Conservation (phyloP, 1,140 invertebrate species). For the Drosophila simulans region DNA sequence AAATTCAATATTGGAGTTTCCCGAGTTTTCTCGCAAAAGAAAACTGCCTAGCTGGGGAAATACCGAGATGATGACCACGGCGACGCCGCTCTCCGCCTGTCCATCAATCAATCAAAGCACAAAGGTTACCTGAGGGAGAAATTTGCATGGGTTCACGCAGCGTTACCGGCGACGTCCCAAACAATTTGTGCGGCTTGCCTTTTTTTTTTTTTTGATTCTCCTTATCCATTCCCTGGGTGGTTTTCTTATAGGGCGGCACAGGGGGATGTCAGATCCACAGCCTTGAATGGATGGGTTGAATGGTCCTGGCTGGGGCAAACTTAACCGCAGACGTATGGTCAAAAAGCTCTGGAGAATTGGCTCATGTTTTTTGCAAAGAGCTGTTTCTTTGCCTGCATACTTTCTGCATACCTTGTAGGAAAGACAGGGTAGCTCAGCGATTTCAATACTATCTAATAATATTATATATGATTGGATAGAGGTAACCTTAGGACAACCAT, state of each 20-base stretch:
- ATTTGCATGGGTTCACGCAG: slow-evolving; percentile 80
- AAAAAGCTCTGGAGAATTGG: slow-evolving; percentile 73
- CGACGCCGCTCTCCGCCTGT: slow-evolving; percentile 37
- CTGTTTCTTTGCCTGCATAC: slow-evolving; percentile 48
- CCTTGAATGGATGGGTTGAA: slow-evolving; percentile 26
- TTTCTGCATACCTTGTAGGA: slow-evolving; percentile 40
- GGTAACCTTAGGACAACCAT: too few relatives aligned
- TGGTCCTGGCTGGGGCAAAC: slow-evolving; percentile 51
- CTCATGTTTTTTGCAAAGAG: slow-evolving; percentile 71
- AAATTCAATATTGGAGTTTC: slow-evolving; percentile 71
- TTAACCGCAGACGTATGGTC: slow-evolving; percentile 80
- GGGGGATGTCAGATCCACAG: slow-evolving; percentile 1
- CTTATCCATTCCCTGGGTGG: slow-evolving; percentile 19
- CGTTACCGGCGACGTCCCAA: slow-evolving; percentile 57
- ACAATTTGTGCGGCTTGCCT: slow-evolving; percentile 62
- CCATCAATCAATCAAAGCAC: slow-evolving; percentile 81
- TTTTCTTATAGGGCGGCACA: slow-evolving; percentile 32
- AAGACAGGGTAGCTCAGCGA: slow-evolving; percentile 2
- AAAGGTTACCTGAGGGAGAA: slow-evolving; percentile 79
- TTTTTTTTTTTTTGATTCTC: slow-evolving; percentile 28
- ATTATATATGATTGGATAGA: too few relatives aligned
- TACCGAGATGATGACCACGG: slow-evolving; percentile 50
- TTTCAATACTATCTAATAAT: not conserved
- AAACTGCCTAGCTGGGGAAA: slow-evolving; percentile 11
- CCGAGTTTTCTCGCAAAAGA: not conserved